Evolutionary conservation across 2,113 vertebrate species (phyloP).

Genomic region (Thunnus thynnus): DNA sequence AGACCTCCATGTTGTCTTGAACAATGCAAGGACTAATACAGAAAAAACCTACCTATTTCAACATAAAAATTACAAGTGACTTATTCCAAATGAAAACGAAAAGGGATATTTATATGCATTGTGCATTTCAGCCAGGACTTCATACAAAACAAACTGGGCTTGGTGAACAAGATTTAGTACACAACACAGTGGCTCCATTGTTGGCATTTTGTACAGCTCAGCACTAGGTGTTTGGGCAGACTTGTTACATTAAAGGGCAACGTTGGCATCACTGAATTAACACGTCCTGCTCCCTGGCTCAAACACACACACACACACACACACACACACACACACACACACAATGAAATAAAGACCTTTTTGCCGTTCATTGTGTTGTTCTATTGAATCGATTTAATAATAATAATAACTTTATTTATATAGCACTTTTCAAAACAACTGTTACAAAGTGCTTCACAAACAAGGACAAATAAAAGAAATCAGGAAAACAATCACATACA

Average conservation of each 20-base stretch:
- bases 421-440: too few relatives aligned
- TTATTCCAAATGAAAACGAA: slow-evolving; percentile 16
- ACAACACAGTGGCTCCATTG: slow-evolving; percentile 40
- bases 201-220: slow-evolving; percentile 46
- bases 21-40: slow-evolving; percentile 11
- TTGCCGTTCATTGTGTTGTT: slow-evolving; percentile 17
- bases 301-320: slow-evolving; percentile 10
- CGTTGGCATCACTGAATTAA: slow-evolving; percentile 56
- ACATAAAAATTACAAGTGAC: neutral
- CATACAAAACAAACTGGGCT: slow-evolving; percentile 6
- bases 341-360: slow-evolving; percentile 13
- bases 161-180: slow-evolving; percentile 18
- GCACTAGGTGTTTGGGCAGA: slow-evolving; percentile 23
- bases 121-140: slow-evolving; percentile 12
- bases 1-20: slow-evolving; percentile 6
- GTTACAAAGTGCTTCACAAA: too few relatives aligned
- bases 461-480: too few relatives aligned
- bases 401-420: too few relatives aligned
- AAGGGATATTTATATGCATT: slow-evolving; percentile 20
- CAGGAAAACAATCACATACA: too few relatives aligned
- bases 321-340: neutral
- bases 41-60: slow-evolving; percentile 6
- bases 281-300: slow-evolving; percentile 19
- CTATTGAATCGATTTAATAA: slow-evolving; percentile 13
- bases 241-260: slow-evolving; percentile 42